phyloP scores from a whole-genome alignment of 2,888 invertebrate species.

The Ichneumoninae sp. region DNA sequence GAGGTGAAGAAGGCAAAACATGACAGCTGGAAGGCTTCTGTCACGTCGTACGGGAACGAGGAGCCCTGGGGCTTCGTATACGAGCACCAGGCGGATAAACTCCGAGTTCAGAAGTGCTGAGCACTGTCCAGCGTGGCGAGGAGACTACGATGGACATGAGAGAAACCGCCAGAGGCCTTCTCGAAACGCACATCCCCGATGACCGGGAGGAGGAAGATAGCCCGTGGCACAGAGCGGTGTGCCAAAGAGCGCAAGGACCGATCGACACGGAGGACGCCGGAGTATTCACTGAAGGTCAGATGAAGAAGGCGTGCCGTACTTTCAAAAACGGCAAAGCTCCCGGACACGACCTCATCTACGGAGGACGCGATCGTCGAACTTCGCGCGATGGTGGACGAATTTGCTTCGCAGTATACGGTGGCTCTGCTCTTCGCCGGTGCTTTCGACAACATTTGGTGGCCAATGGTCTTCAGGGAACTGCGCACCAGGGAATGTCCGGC shows the following conservation, averaged over 20 bases:
- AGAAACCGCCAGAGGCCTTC: constrained; percentile 54
- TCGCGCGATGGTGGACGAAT: no score
- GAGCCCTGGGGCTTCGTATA: constrained; percentile 66
- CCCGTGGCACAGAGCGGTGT: constrained; percentile 32
- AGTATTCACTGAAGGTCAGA: constrained; percentile 33
- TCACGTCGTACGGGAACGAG: constrained; percentile 63
- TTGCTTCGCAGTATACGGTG: no score
- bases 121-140: constrained; percentile 18
- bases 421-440: no score
- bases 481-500: constrained; percentile 46
- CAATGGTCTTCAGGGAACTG: constrained; percentile 50
- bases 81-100: constrained; percentile 55
- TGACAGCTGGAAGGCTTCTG: constrained; percentile 47
- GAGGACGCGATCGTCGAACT: no score
- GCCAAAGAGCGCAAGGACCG: constrained; percentile 22
- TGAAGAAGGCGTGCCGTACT: not conserved
- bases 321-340: no score
- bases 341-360: no score
- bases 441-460: constrained; percentile 71
- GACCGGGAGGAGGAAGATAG: constrained; percentile 40
- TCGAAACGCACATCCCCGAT: constrained; percentile 62
- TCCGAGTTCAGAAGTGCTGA: constrained; percentile 33
- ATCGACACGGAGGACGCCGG: constrained; percentile 32
- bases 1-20: constrained; percentile 39
- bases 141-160: constrained; percentile 32